A percentile compares a stretch with the other conserved stretches of the same genome.
These are phyloP conservation scores for Andrena hattorfiana DNA, from an alignment of 2,888 invertebrate genomes.

Conservation along the genomic window DNA sequence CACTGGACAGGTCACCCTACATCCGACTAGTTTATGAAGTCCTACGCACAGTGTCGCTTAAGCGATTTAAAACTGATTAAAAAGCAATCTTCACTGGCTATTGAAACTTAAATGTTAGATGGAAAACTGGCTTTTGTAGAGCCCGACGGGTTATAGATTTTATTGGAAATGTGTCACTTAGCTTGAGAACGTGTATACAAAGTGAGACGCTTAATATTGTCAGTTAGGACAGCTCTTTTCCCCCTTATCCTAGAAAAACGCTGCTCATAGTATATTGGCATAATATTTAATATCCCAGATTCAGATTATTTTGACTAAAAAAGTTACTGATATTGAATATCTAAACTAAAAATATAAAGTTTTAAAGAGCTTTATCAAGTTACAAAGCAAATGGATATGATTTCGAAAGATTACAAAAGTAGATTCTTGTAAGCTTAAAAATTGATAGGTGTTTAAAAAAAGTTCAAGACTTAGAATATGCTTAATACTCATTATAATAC, in stretches of 20 bases:
- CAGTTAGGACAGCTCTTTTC: conserved; percentile 14
- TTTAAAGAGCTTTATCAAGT: no score
- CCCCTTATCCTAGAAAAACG: conserved; percentile 11
- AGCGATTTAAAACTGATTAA: no score
- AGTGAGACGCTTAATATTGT: conserved; percentile 39
- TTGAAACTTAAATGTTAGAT: background rate
- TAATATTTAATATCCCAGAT: background rate
- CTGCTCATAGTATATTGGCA: conserved; percentile 5
- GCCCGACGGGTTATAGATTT: conserved; percentile 18
- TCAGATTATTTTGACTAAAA: conserved; percentile 1
- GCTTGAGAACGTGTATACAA: conserved; percentile 28
- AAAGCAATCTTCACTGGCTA: no score
- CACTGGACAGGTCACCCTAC: no score
- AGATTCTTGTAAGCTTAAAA: no score
- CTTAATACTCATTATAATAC: no score
- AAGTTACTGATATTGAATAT: background rate
- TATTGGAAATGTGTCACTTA: conserved; percentile 49
- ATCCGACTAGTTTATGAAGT: no score
- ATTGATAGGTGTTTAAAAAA: no score
- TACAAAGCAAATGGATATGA: no score
- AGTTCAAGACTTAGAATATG: no score
- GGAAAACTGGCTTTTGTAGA: conserved; percentile 19
- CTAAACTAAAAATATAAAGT: background rate
- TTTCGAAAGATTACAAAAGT: no score
- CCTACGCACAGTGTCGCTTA: no score